These are phyloP conservation scores for Thalassophryne amazonica DNA, from an alignment of 2,797 vertebrate species.

Conservation along the genomic window DNA sequence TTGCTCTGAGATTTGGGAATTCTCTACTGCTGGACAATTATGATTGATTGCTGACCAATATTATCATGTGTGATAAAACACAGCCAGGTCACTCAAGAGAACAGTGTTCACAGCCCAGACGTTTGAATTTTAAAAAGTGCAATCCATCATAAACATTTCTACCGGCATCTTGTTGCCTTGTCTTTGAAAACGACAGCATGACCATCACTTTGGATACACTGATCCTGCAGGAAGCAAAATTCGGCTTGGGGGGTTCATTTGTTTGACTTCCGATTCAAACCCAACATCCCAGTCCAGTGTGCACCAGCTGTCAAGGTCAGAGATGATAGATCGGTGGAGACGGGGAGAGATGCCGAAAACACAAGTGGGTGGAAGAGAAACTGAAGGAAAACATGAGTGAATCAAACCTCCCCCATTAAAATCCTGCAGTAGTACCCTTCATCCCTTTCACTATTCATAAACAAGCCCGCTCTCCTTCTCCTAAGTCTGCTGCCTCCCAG, in stretches of 20 bases:
- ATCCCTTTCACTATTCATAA: slow-evolving; percentile 22
- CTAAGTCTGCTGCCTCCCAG: slow-evolving; percentile 43
- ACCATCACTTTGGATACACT: no score
- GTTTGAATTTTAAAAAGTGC: slow-evolving; percentile 16
- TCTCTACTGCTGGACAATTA: slow-evolving; percentile 7
- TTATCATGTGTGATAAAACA: slow-evolving; percentile 29
- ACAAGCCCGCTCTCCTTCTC: slow-evolving; percentile 39
- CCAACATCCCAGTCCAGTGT: slow-evolving; percentile 34
- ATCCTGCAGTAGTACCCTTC: slow-evolving; percentile 30
- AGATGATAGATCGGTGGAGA: slow-evolving; percentile 1
- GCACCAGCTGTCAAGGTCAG: slow-evolving; percentile 58
- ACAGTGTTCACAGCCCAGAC: not conserved
- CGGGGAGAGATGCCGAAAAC: slow-evolving; percentile 3
- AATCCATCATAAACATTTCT: no score
- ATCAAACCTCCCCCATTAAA: slow-evolving; percentile 11
- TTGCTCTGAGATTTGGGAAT: slow-evolving; percentile 11
- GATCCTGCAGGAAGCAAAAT: slow-evolving; percentile 34
- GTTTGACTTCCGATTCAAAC: slow-evolving; percentile 20
- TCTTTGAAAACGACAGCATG: no score
- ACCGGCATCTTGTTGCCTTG: no score
- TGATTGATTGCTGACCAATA: slow-evolving; percentile 21
- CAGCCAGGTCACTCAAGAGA: slow-evolving; percentile 10
- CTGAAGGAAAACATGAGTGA: not conserved
- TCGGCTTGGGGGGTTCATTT: slow-evolving; percentile 29
- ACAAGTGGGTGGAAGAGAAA: slow-evolving; percentile 15